Evolutionary conservation across 2,888 invertebrate species (phyloP).

Genomic region (Melangyna quadrimaculata): DNA sequence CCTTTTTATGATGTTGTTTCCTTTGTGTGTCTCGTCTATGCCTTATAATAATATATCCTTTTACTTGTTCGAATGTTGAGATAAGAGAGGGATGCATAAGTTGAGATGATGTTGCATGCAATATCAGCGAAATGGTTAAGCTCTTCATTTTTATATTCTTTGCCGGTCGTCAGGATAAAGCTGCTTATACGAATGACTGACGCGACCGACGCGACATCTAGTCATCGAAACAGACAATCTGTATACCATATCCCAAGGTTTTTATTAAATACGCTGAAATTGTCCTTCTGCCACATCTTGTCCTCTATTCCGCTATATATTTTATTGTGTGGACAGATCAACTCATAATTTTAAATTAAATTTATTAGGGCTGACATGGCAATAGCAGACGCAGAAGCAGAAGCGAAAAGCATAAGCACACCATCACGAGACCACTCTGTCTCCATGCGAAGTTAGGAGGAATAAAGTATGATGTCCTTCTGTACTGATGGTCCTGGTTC

Average conservation of each 20-base stretch:
- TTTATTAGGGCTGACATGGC: constrained; percentile 68
- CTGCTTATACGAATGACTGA: constrained; percentile 23
- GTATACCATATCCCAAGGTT: too few relatives aligned
- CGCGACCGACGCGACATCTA: too few relatives aligned
- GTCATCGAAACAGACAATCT: too few relatives aligned
- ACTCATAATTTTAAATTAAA: constrained; percentile 72
- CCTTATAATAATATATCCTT: not conserved
- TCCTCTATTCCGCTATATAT: constrained; percentile 41
- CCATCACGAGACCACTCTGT: constrained; percentile 5
- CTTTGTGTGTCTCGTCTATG: not conserved
- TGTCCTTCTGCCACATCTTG: constrained; percentile 36
- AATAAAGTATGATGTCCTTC: constrained; percentile 46
- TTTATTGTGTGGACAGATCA: constrained; percentile 71
- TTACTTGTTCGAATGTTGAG: not conserved
- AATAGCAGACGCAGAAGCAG: constrained; percentile 39
- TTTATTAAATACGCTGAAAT: not conserved
- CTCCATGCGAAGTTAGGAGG: constrained; percentile 3
- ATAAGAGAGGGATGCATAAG: constrained; percentile 6
- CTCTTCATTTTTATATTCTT: constrained; percentile 62
- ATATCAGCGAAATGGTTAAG: constrained; percentile 64
- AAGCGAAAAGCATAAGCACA: not conserved
- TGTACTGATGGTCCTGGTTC: not conserved
- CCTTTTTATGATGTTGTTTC: not conserved
- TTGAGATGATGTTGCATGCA: constrained; percentile 58
- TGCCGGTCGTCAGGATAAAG: constrained; percentile 45